Conservation (phyloP, 2,113 vertebrate species). For the Sapayoa aenigma region DNA sequence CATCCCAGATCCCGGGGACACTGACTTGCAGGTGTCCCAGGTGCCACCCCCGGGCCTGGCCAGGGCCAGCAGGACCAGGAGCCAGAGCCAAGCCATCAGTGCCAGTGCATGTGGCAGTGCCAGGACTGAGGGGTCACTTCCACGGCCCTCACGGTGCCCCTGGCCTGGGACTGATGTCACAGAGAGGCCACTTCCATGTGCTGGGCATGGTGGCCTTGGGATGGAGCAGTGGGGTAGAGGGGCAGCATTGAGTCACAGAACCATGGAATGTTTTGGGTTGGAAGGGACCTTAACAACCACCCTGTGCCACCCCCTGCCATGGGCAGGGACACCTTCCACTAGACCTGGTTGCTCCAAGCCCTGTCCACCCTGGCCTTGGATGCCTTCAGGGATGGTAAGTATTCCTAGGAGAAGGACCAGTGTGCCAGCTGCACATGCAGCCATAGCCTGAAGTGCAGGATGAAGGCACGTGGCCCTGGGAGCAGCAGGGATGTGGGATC, state of each 20-base stretch:
- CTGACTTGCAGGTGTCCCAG: too few species aligned
- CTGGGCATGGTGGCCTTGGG: too few species aligned
- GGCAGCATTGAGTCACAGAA: not conserved
- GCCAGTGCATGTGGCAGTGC: too few species aligned
- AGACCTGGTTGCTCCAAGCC: not conserved
- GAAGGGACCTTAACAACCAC: not conserved
- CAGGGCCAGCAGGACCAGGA: too few species aligned
- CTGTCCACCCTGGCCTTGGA: not conserved
- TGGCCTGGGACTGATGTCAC: too few species aligned
- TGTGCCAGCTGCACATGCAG: not conserved
- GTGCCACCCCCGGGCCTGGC: too few species aligned
- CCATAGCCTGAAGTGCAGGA: not conserved
- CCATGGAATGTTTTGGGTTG: not conserved
- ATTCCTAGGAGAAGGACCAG: not conserved
- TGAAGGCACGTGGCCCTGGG: not conserved
- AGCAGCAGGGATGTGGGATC: not conserved
- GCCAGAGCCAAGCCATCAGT: too few species aligned
- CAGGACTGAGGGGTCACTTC: too few species aligned
- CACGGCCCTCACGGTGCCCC: too few species aligned
- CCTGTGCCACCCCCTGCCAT: not conserved
- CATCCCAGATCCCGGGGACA: too few species aligned
- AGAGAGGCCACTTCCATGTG: too few species aligned
- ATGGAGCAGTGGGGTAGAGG: not conserved
- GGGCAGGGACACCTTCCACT: not conserved
- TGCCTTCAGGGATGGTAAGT: not conserved